A percentile compares a stretch with the other conserved stretches of the same genome.
phyloP scores from a whole-genome alignment of 2,888 invertebrate species.

The Plebejus melissa region DNA sequence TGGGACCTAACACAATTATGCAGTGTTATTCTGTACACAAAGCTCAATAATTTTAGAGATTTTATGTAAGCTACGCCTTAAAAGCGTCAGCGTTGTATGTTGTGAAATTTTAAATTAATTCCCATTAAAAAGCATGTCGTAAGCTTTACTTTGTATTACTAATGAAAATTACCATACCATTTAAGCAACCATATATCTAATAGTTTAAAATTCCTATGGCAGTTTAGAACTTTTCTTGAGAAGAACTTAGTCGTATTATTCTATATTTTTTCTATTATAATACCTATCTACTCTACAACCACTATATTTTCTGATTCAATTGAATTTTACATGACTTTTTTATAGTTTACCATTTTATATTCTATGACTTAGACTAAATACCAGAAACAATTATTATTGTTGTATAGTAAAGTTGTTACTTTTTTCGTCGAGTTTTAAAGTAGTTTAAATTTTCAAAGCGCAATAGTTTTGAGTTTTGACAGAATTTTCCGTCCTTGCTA shows the following conservation, averaged over 20 bases:
- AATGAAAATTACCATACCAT: not conserved
- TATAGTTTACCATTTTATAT: too few relatives aligned
- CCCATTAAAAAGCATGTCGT: not conserved
- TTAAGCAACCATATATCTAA: not conserved
- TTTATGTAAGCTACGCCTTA: not conserved
- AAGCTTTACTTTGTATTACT: not conserved
- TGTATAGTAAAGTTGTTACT: too few relatives aligned
- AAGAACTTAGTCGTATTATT: too few relatives aligned
- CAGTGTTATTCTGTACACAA: not conserved
- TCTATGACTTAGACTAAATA: too few relatives aligned
- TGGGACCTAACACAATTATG: not conserved
- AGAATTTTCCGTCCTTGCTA: not conserved
- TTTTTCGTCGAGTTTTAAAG: not conserved
- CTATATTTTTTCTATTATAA: too few relatives aligned
- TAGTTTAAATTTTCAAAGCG: not conserved
- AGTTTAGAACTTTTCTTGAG: too few relatives aligned
- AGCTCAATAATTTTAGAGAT: not conserved
- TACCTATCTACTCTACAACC: too few relatives aligned
- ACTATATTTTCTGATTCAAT: too few relatives aligned
- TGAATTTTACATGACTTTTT: too few relatives aligned
- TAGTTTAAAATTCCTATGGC: not conserved
- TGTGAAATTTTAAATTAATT: not conserved
- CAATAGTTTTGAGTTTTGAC: not conserved
- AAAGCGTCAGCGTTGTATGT: not conserved
- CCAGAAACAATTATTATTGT: too few relatives aligned